phyloP scores from a whole-genome alignment of 2,888 invertebrate genomes.

The Limulus polyphemus region DNA sequence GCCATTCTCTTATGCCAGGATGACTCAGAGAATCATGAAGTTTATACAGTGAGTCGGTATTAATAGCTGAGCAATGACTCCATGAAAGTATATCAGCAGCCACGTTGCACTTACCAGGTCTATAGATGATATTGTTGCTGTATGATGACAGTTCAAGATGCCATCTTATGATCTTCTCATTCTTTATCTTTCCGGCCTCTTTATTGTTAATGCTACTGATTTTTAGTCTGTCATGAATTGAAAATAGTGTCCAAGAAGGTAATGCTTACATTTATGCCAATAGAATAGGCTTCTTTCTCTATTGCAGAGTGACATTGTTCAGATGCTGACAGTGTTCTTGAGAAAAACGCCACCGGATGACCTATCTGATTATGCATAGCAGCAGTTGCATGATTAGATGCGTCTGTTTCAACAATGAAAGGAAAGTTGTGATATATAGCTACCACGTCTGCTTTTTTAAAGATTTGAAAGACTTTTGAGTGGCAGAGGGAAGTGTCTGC shows the following conservation, averaged over 20 bases:
- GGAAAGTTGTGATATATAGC: neutral
- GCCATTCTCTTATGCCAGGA: constrained; percentile 17
- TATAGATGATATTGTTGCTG: constrained; percentile 18
- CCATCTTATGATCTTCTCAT: constrained; percentile 22
- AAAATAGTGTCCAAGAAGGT: constrained; percentile 17
- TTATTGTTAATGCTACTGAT: constrained; percentile 20
- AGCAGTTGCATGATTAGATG: neutral
- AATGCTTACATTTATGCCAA: constrained; percentile 13
- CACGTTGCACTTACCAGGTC: constrained; percentile 15
- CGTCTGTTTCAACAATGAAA: constrained; percentile 6
- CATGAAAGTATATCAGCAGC: constrained; percentile 16
- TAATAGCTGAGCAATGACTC: constrained; percentile 1
- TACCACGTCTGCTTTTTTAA: no score
- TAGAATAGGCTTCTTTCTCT: constrained; percentile 10
- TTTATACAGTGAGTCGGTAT: constrained; percentile 1
- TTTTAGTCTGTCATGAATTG: constrained; percentile 21
- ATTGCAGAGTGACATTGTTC: constrained; percentile 3
- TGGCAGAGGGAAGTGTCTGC: no score
- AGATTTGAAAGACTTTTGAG: no score
- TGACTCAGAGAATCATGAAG: constrained; percentile 20
- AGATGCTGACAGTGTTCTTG: constrained; percentile 1
- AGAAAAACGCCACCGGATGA: constrained; percentile 3
- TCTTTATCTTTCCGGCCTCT: constrained; percentile 22
- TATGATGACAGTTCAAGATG: constrained; percentile 18
- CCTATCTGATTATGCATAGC: constrained; percentile 2